These are phyloP conservation scores for Heliconius ismenius DNA, from an alignment of 2,888 invertebrate species.

Conservation along the genomic window DNA sequence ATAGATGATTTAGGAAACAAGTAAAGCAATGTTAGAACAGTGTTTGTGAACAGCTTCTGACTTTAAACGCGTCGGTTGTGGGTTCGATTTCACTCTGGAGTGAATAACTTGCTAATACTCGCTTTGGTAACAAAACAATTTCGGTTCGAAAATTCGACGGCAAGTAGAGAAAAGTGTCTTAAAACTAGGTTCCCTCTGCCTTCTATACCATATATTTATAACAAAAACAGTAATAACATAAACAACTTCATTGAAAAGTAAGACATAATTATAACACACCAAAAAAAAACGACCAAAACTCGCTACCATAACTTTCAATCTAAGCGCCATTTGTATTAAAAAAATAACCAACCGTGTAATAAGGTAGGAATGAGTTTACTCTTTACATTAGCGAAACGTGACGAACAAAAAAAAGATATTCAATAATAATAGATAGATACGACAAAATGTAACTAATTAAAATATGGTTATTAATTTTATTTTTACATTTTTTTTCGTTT, in stretches of 20 bases:
- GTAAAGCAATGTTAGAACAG: too few relatives aligned
- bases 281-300: conserved; percentile 12
- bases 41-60: too few relatives aligned
- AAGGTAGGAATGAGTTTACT: conserved; percentile 47
- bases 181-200: too few relatives aligned
- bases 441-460: conserved; percentile 16
- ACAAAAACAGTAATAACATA: background rate
- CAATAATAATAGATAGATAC: background rate
- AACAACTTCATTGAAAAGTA: background rate
- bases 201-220: background rate
- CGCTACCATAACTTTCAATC: conserved; percentile 21
- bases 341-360: conserved; percentile 46
- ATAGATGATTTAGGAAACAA: too few relatives aligned
- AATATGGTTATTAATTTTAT: conserved; percentile 22
- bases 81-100: too few relatives aligned
- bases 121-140: too few relatives aligned
- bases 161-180: too few relatives aligned
- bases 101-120: too few relatives aligned
- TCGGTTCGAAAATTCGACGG: too few relatives aligned
- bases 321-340: conserved; percentile 35
- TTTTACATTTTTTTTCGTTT: background rate
- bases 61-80: too few relatives aligned
- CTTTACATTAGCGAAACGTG: conserved; percentile 44
- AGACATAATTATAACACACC: background rate
- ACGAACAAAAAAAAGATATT: conserved; percentile 17